A percentile compares a stretch with the other conserved stretches of the same genome.
phyloP scores from a whole-genome alignment of 2,888 invertebrate genomes.

The Acanthosepion esculentum region DNA sequence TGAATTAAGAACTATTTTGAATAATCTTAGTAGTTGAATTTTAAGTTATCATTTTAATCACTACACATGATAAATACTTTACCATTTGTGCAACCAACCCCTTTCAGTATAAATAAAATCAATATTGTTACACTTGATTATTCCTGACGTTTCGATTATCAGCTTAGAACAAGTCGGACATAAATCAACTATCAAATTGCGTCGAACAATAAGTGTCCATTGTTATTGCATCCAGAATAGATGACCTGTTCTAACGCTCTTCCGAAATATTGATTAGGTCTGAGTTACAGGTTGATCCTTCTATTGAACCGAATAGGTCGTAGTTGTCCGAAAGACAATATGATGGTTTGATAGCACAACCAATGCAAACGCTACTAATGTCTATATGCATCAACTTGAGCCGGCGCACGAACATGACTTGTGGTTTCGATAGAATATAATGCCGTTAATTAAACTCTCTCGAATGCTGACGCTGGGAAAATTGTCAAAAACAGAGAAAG shows the following conservation, averaged over 20 bases:
- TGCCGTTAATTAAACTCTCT: neutral
- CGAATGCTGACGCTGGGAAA: neutral
- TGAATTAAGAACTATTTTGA: no score
- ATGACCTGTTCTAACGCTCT: neutral
- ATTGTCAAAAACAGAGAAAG: neutral
- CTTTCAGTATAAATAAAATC: neutral
- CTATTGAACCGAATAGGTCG: neutral
- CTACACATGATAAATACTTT: neutral
- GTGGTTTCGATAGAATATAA: neutral
- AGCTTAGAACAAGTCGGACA: neutral
- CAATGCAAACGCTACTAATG: neutral
- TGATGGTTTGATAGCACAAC: neutral
- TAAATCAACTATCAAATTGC: constrained; percentile 2
- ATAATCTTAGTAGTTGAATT: neutral
- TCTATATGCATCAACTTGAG: neutral
- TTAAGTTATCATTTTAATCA: neutral
- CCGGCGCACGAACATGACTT: neutral
- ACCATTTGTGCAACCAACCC: neutral
- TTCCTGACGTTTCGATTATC: neutral
- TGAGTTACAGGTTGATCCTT: neutral
- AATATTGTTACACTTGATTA: neutral
- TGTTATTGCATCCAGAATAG: constrained; percentile 33
- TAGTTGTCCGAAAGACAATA: neutral
- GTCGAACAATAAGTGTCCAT: neutral
- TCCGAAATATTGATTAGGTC: neutral